Evolutionary conservation across 2,113 vertebrate genomes (phyloP).

Genomic region (Candoia aspera): DNA sequence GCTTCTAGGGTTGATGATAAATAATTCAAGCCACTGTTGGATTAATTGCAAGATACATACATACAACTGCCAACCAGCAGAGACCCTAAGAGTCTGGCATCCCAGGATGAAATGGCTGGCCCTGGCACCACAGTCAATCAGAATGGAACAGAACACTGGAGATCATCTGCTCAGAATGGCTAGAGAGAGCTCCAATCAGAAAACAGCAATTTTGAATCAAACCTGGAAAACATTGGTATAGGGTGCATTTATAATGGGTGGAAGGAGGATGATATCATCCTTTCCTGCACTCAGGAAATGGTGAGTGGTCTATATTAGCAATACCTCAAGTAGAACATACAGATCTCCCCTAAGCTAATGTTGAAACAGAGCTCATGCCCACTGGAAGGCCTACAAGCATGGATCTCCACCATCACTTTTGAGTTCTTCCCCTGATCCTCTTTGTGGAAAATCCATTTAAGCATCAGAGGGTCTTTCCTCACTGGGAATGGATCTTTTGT

Average conservation of each 20-base stretch:
- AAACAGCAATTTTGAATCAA: background rate
- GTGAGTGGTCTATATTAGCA: background rate
- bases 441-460: background rate
- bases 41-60: background rate
- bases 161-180: background rate
- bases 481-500: too few species aligned
- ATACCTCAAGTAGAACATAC: background rate
- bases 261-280: background rate
- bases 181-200: background rate
- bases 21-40: background rate
- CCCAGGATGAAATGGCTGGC: background rate
- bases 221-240: background rate
- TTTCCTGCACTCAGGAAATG: background rate
- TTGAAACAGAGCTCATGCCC: background rate
- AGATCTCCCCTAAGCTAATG: background rate
- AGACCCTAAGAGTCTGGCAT: background rate
- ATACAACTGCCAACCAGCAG: background rate
- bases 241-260: background rate
- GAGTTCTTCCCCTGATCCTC: background rate
- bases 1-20: background rate
- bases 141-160: background rate
- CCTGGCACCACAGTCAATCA: background rate
- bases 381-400: too few species aligned
- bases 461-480: background rate
- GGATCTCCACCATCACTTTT: background rate